Base-by-base conservation (phyloP, 2,113 vertebrate genomes). In the Rattus rattus region DNA sequence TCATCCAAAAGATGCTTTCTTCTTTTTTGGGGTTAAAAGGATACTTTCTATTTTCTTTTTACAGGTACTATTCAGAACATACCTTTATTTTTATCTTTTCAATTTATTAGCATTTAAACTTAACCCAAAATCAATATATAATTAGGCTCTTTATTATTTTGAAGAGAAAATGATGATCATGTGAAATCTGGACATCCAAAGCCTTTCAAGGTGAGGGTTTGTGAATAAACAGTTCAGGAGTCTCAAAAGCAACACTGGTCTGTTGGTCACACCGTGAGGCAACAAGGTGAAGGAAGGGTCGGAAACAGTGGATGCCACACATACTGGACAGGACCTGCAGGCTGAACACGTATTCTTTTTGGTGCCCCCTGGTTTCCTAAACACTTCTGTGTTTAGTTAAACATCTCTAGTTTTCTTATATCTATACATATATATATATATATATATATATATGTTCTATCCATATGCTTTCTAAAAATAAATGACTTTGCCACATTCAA, bases 81-180 rank as follows among this genome's bases (percentile, higher is more conserved):
- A 67, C 28, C 26, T 63, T 16, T 84, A 30, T 84, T 63, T 63
- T 63, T 30, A 84, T 43, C 43, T 76, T 47, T 49, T 76, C 88
- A n/a, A 81, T 75, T 85, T 30, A 59, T 65, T 94, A 91, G 83
- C 49, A 81, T 89, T 97, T 92, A 91, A 96, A 91, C 22, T 92
- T 96, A 80, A 24, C 49, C 87, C 47, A 75, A 26, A 73, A 69
- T 85, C 73, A 94, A 43, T 43, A 54, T 24, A 56, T 83, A 86
- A 75, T 39, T 5, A 88, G 90, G 22, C 14, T 56, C 7, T 83
- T 49, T n/a, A 14, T 75, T 86, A 93, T 20, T 80, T 92, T 54
- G 63, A 93, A 83, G 49, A 43, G 28, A 39, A 87, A 81, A 79
- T n/a, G 20, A 52, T 75, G 36, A 70, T 56, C 17, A n/a, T 90